phyloP scores from a whole-genome alignment of 2,113 vertebrate species.

The Cryptomyrus ogoouensis region DNA sequence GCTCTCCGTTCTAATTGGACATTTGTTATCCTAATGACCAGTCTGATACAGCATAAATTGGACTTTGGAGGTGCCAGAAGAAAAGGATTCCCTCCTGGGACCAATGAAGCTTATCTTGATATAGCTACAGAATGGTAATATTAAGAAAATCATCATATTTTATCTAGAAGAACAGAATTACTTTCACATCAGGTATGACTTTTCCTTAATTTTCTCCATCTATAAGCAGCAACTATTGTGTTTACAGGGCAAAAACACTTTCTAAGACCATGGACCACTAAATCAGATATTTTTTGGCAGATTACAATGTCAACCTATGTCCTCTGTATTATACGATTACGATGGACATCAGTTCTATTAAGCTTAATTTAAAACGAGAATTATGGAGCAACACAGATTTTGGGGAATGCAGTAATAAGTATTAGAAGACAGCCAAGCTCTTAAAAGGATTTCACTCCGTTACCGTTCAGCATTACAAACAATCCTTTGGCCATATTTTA shows the following conservation, averaged over 20 bases:
- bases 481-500: background rate
- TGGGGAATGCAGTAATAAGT: background rate
- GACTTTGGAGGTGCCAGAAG: background rate
- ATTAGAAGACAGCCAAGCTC: background rate
- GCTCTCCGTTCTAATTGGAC: background rate
- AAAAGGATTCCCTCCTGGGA: background rate
- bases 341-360: background rate
- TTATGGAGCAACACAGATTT: background rate
- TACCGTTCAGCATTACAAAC: background rate
- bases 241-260: background rate
- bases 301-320: background rate
- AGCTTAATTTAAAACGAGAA: background rate
- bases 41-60: background rate
- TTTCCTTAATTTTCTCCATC: background rate
- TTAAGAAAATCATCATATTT: background rate
- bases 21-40: background rate
- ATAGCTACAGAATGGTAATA: background rate
- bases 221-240: background rate
- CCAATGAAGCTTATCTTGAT: background rate
- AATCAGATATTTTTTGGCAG: background rate
- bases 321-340: background rate
- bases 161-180: background rate
- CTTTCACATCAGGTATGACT: background rate
- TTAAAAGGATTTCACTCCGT: background rate
- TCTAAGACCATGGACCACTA: background rate